Evolutionary conservation across 2,888 invertebrate genomes (phyloP), one percentile per base, ranked within the genome.

Genomic region (Macaria notata): DNA sequence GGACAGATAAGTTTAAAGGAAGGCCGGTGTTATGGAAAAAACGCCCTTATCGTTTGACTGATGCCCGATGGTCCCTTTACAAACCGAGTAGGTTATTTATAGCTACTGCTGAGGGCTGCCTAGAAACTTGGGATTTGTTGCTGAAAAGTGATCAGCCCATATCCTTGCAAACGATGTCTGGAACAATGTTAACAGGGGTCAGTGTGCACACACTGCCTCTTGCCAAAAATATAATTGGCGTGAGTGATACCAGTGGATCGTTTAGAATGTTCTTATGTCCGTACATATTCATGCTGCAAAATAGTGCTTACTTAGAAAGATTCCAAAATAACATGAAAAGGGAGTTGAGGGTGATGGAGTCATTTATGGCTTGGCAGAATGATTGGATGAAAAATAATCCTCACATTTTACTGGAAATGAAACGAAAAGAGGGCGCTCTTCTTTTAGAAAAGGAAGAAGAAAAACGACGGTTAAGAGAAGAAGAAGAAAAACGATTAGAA

Each of bases 51-150:
- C 83, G 88, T 54, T 88, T 95, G 62, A 95, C 95, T 0, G 92
- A 93, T 9, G 94, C 95, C 0, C 85, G 90, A 41, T 97, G 97
- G 97, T 96, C 96, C n/a, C 88, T 93, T n/a, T 93, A 93, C 45
- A 93, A 95, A 50, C 94, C 96, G 0, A 94, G 94, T 49, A 92
- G 95, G 48, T 86, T 97, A 57, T 95, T 94, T 73, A 81, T 97
- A 54, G 92, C 94, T 0, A 94, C 95, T 29, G 92, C 90, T 31
- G 96, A 97, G 84, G 97, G 97, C 3, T 93, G 92, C 57, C 86
- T 96, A 9, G 97, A 97, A 82, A 93, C 94, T 8, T 98, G 97
- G 97, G 95, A 97, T 84, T 84, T 97, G 56, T 81, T 95, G 56
- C 84, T 94, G 48, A 92, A 93, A 73, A 95, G 94, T 64, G 94